Base-by-base conservation (phyloP, 2,888 invertebrate genomes). In the Lasioglossum morio region DNA sequence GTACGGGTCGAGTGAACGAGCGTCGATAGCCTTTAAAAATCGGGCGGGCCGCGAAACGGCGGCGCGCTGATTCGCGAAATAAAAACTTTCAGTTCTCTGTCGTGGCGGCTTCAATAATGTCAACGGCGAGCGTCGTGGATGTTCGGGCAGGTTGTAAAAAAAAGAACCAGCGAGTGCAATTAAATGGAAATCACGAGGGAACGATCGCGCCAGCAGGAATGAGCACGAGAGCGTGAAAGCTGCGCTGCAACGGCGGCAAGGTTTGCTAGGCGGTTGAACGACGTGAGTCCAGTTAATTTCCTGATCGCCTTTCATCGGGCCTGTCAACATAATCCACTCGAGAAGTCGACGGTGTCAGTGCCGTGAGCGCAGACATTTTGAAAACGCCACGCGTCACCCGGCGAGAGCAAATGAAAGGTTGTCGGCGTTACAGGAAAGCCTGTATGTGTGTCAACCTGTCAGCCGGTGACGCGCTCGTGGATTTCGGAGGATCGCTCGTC, bases 211-310 rank as follows among this genome's bases (percentile, higher is more conserved):
- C 10, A 16, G 16, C 16, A 14, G 27, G 30, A n/a, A 53, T 10
- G n/a, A 23, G 10, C 14, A 16, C 60, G 27, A 2, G 34, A 4
- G 37, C 23, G 34, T 34, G 63, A 63, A 82, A 83, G 82, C 72
- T n/a, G 8, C 23, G 4, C 34, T 63, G 23, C 43, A 53, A 34
- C 46, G 53, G n/a, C 60, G 81, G 37, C 57, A 27, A 48, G 57
- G 7, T 8, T 23, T 79, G 90, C 81, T 88, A 84, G 82, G 43
- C 74, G 87, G 80, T 79, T 81, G 84, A 86, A 72, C 81, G 86
- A 91, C 86, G 66, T 70, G 81, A 86, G 84, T 88, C 86, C 83
- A 75, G 90, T 90, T 91, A 91, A 91, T 91, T 90, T 91, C 91
- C 90, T 90, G 91, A 85, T 84, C 87, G 84, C 82, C 81, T 90